A percentile compares a stretch with the other conserved stretches of the same genome.
phyloP scores from a whole-genome alignment of 2,888 invertebrate species.

The Torymus auratus region DNA sequence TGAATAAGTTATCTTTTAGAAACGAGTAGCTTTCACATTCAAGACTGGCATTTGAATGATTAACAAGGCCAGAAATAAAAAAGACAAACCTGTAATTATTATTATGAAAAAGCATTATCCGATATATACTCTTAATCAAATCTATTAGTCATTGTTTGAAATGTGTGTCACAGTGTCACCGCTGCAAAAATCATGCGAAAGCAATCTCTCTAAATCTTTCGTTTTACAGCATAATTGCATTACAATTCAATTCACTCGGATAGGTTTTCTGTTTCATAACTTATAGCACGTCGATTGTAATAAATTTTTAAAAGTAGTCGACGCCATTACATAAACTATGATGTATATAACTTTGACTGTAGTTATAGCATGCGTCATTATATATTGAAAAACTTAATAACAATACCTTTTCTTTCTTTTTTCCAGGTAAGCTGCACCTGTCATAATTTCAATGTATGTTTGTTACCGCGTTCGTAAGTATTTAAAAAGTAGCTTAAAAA shows the following conservation, averaged over 20 bases:
- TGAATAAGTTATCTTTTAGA: no score
- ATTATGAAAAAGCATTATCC: no score
- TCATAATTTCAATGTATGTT: neutral
- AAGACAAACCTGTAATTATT: no score
- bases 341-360: neutral
- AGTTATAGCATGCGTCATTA: no score
- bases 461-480: constrained; percentile 27
- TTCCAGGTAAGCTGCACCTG: constrained; percentile 44
- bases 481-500: constrained; percentile 2
- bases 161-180: neutral
- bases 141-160: no score
- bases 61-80: no score
- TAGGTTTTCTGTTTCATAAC: neutral
- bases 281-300: neutral
- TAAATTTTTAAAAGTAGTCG: neutral
- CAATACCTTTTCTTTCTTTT: constrained; percentile 2
- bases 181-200: neutral
- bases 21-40: no score
- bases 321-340: neutral
- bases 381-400: no score
- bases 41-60: no score
- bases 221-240: constrained; percentile 1
- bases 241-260: neutral
- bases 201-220: constrained; percentile 4
- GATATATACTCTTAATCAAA: no score